A percentile compares a stretch with the other conserved stretches of the same genome.
These are phyloP conservation scores for Scrobipalpa costella DNA, from an alignment of 2,888 invertebrate species.

Conservation along the genomic window DNA sequence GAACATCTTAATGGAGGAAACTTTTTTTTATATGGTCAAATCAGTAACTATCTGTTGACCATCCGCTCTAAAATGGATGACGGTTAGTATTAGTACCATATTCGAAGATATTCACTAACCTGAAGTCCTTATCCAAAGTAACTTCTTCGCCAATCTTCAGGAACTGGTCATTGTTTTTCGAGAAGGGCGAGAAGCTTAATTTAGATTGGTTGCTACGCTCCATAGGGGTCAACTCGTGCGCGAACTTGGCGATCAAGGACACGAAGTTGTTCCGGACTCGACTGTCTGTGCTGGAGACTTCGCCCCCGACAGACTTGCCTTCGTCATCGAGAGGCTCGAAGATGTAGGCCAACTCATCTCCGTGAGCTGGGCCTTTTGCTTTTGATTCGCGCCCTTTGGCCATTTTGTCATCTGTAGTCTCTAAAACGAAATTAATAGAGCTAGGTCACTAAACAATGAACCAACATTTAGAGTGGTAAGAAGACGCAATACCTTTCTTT, in stretches of 20 bases:
- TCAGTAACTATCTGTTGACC: no score
- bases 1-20: no score
- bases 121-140: constrained; percentile 63
- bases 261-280: constrained; percentile 85
- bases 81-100: no score
- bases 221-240: constrained; percentile 59
- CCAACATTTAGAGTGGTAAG: no score
- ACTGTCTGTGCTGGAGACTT: constrained; percentile 78
- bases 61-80: no score
- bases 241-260: constrained; percentile 85
- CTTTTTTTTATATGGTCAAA: no score
- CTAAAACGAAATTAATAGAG: not conserved
- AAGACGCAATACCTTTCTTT: not conserved
- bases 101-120: no score
- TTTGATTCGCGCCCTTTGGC: constrained; percentile 4
- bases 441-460: not conserved
- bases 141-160: constrained; percentile 58
- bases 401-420: constrained; percentile 14
- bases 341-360: constrained; percentile 87
- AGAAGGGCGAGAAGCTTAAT: constrained; percentile 49
- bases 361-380: constrained; percentile 80
- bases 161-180: constrained; percentile 58
- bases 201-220: constrained; percentile 41
- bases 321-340: constrained; percentile 84
- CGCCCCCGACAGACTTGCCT: constrained; percentile 75